Conservation (phyloP, 2,113 vertebrate genomes). For the Charadrius vociferus region DNA sequence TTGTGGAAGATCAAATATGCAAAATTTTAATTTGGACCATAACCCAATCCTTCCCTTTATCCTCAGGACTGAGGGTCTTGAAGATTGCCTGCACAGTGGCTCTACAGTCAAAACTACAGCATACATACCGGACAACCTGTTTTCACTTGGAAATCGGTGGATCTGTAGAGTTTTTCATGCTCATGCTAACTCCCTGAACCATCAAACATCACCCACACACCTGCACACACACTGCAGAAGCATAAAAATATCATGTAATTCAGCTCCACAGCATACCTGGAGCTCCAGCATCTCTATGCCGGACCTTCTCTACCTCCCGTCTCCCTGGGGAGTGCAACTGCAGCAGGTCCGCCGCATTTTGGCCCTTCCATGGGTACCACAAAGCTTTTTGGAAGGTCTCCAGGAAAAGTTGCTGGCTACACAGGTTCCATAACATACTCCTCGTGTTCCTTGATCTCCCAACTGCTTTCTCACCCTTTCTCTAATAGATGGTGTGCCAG, state of each 20-base stretch:
- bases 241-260: not conserved
- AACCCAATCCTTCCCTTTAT: not conserved
- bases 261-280: not conserved
- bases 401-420: not conserved
- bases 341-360: not conserved
- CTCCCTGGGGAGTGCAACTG: not conserved
- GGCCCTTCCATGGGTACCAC: not conserved
- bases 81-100: not conserved
- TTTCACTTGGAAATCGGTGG: not conserved
- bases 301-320: not conserved
- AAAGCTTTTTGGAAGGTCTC: not conserved
- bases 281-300: not conserved
- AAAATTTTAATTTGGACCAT: not conserved
- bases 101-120: not conserved
- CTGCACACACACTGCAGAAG: slow-evolving; percentile 36
- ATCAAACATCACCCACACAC: slow-evolving; percentile 2
- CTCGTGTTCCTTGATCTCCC: not conserved
- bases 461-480: slow-evolving; percentile 13
- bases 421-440: not conserved
- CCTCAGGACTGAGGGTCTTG: not conserved
- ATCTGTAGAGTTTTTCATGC: not conserved
- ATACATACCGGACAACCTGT: not conserved
- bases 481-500: not conserved
- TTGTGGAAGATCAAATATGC: not conserved
- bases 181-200: slow-evolving; percentile 21